Evolutionary conservation across 2,888 invertebrate species (phyloP).

Genomic region (Thumatha senex): DNA sequence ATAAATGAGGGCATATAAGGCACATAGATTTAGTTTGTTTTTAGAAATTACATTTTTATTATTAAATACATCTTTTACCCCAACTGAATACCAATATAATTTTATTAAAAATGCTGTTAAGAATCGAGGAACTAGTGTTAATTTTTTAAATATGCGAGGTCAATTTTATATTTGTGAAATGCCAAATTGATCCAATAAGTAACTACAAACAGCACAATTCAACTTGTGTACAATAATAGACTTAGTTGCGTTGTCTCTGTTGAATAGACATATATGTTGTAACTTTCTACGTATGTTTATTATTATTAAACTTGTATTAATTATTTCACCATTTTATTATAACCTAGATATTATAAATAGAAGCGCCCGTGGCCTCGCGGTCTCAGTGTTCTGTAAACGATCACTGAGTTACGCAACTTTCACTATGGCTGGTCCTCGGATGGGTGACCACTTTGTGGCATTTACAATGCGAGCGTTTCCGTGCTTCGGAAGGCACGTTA

Average conservation of each 20-base stretch:
- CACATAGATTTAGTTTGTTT: not conserved
- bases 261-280: conserved; percentile 42
- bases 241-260: conserved; percentile 35
- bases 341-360: too few relatives aligned
- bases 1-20: too few relatives aligned
- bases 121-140: conserved; percentile 1
- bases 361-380: too few relatives aligned
- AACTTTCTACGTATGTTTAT: conserved; percentile 44
- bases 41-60: not conserved
- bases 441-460: too few relatives aligned
- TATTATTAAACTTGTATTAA: conserved; percentile 44
- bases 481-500: too few relatives aligned
- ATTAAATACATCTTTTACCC: too few relatives aligned
- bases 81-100: too few relatives aligned
- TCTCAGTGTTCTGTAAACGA: too few relatives aligned
- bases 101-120: conserved; percentile 4
- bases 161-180: conserved; percentile 29
- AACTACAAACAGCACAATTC: conserved; percentile 27
- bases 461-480: too few relatives aligned
- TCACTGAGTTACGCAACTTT: too few relatives aligned
- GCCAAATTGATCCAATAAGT: conserved; percentile 34
- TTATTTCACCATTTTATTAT: conserved; percentile 6
- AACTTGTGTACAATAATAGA: conserved; percentile 25
- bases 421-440: too few relatives aligned
- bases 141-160: conserved; percentile 15